phyloP scores from a whole-genome alignment of 2,113 vertebrate genomes.

The Picathartes gymnocephalus region DNA sequence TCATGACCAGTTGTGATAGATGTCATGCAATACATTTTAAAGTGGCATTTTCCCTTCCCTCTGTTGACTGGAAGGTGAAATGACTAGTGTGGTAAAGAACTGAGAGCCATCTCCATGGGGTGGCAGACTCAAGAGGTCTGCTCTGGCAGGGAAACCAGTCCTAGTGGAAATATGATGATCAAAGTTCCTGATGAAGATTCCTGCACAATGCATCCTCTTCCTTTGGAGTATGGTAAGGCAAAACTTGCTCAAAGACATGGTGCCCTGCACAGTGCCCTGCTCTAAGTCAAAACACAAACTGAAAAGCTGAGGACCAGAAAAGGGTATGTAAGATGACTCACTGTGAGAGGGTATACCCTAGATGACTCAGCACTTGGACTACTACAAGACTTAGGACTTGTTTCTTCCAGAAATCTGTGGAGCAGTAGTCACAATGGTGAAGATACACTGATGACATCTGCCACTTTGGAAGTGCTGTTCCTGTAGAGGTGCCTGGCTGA shows the following conservation, averaged over 20 bases:
- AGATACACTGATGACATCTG: background rate
- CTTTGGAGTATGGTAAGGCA: background rate
- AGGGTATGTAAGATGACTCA: background rate
- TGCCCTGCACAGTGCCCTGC: too few species aligned
- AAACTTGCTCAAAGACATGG: background rate
- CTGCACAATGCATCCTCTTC: background rate
- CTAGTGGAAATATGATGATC: background rate
- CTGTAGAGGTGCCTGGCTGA: background rate
- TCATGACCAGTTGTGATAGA: accelerated
- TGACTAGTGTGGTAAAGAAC: accelerated
- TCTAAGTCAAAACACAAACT: background rate
- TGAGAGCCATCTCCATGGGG: background rate
- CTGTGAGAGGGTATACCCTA: background rate
- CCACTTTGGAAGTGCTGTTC: background rate
- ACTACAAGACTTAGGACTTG: background rate
- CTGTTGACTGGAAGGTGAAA: background rate
- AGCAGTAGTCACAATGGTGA: background rate
- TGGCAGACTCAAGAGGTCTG: background rate
- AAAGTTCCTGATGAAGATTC: background rate
- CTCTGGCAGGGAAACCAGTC: background rate
- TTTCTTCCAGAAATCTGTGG: background rate
- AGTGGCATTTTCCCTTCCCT: background rate
- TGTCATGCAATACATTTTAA: background rate
- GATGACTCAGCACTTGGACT: background rate
- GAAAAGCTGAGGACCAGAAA: background rate